Evolutionary conservation across 2,113 vertebrate genomes (phyloP).

Genomic region (Lampris megalopsis): DNA sequence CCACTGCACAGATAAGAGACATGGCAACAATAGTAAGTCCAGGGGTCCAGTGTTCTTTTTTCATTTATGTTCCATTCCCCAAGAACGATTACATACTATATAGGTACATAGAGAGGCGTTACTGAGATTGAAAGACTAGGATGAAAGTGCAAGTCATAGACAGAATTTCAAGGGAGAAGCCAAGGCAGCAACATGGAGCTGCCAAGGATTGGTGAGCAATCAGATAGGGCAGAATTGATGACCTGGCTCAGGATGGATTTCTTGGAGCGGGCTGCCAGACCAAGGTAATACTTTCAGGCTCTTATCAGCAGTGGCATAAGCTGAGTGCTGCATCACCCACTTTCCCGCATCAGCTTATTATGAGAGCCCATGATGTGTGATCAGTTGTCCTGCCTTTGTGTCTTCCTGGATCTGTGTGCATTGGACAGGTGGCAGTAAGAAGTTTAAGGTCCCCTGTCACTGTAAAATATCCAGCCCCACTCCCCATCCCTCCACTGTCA

Average conservation of each 20-base stretch:
- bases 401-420: constrained; percentile 55
- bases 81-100: constrained; percentile 47
- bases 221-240: constrained; percentile 85
- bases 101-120: constrained; percentile 14
- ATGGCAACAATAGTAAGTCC: constrained; percentile 31
- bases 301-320: constrained; percentile 84
- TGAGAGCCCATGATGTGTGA: constrained; percentile 82
- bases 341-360: constrained; percentile 84
- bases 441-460: constrained; percentile 44
- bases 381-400: constrained; percentile 78
- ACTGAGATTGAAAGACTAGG: constrained; percentile 51
- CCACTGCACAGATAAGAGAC: constrained; percentile 38
- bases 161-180: constrained; percentile 76
- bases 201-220: constrained; percentile 82
- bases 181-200: constrained; percentile 77
- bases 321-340: constrained; percentile 84
- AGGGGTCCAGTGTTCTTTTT: constrained; percentile 14
- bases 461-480: constrained; percentile 13
- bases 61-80: constrained; percentile 21
- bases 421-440: constrained; percentile 50
- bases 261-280: constrained; percentile 79
- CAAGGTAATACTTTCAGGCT: constrained; percentile 83
- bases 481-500: constrained; percentile 39
- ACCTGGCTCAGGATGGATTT: constrained; percentile 84
- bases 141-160: constrained; percentile 81